Conservation (phyloP, 2,113 vertebrate species). For the Xerus inauris region DNA sequence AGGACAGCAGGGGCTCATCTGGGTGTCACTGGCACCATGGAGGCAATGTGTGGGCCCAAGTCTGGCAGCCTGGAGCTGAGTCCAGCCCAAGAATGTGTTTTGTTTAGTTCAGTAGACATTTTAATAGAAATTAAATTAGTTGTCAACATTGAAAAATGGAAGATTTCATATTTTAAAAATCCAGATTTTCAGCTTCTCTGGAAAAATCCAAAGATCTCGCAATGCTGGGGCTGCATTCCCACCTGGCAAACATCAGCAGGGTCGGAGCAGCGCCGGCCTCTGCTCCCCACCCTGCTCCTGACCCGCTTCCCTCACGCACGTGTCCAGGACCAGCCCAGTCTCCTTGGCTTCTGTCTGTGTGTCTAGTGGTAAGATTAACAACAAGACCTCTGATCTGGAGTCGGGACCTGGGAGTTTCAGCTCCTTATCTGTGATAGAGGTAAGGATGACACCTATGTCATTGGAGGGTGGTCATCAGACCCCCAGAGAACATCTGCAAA, state of each 20-base stretch:
- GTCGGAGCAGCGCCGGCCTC: accelerated
- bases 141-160: constrained; percentile 40
- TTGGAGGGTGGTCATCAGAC: not conserved
- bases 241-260: not conserved
- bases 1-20: not conserved
- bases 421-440: not conserved
- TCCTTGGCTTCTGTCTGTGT: not conserved
- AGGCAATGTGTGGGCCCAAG: not conserved
- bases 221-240: constrained; percentile 2
- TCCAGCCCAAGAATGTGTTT: constrained; percentile 68
- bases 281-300: not conserved
- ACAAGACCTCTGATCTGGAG: not conserved
- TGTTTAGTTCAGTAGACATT: constrained; percentile 44
- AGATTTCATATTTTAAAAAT: constrained; percentile 50
- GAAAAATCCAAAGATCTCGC: constrained; percentile 53
- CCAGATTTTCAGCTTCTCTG: constrained; percentile 52
- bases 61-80: not conserved
- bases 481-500: not conserved
- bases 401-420: not conserved
- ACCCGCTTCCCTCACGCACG: accelerated
- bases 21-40: not conserved
- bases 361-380: not conserved
- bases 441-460: not conserved
- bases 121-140: constrained; percentile 53
- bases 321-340: accelerated